Base-by-base conservation (phyloP, 2,113 vertebrate species). In the Antechinus flavipes region DNA sequence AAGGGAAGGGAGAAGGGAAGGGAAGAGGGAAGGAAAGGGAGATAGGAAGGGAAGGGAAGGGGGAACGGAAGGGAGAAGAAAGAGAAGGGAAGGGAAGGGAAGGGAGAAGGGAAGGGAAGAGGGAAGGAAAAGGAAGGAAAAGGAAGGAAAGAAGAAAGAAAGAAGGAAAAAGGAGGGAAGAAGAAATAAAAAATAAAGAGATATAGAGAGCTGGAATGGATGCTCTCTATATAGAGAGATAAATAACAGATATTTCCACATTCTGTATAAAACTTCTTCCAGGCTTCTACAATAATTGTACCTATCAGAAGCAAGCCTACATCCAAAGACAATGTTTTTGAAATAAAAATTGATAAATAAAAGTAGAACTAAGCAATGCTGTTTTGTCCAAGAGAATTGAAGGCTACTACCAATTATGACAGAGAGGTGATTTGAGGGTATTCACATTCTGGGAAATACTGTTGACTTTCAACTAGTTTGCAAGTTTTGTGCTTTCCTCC, bases 401-500 rank as follows among this genome's bases (percentile, higher is more conserved):
- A 84, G n/a, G 22, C 16, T 22, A 76, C 35, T 7, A 76, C 58
- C 58, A 30, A 68, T 2, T 84, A 16, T 42, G 16, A 7, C 35
- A 76, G 35, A 76, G 68, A 84, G 68, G n/a, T 42, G 68, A 84
- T 84, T 84, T 84, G 35, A 42, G 6, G 35, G 35, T 58, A 42
- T 42, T 84, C 16, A 84, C 16, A 22, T 84, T 84, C 68, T 42
- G 35, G n/a, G 35, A 84, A 84, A 84, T 84, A 16, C 0, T 76
- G 35, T 16, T 42, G 35, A 84, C 35, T 84, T 22, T 84, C 35
- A 42, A 42, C 68, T 84, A 42, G 35, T 42, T 84, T 22, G 35
- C 16, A 84, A 84, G 68, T 84, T 84, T 19, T 84, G 16, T 84
- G 68, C 61, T 89, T 93, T 94, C 92, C 96, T 55, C 22, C 96